Conservation (phyloP, 2,113 vertebrate species). For the Clinocottus analis region DNA sequence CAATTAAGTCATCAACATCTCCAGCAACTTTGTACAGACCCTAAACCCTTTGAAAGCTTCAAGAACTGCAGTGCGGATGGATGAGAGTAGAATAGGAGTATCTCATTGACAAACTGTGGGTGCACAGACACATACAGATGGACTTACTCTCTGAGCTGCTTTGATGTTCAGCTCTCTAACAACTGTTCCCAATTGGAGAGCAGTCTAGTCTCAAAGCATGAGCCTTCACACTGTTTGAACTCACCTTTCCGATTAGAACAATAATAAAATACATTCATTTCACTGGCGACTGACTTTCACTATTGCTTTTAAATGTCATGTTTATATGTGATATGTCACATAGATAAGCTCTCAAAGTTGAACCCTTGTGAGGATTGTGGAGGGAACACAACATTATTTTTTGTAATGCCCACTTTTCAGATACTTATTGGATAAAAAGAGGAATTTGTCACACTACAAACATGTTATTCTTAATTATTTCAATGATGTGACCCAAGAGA, state of each 20-base stretch:
- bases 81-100: background rate
- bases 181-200: conserved; percentile 24
- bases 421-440: too few relatives aligned
- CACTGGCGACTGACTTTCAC: background rate
- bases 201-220: conserved; percentile 8
- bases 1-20: background rate
- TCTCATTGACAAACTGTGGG: background rate
- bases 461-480: background rate
- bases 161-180: conserved; percentile 39
- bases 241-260: background rate
- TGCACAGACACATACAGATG: background rate
- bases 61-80: background rate
- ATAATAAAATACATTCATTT: background rate
- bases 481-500: background rate
- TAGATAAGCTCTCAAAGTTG: background rate
- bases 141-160: background rate
- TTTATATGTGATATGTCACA: background rate
- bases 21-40: background rate
- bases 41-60: background rate
- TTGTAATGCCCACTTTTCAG: too few relatives aligned
- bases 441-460: too few relatives aligned
- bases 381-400: too few relatives aligned
- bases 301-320: background rate
- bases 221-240: conserved; percentile 3
- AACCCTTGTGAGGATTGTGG: too few relatives aligned